Percentiles rank a stretch among this genome's conserved stretches.
Conservation (phyloP, 2,888 invertebrate genomes). For the Glomeris marginata region DNA sequence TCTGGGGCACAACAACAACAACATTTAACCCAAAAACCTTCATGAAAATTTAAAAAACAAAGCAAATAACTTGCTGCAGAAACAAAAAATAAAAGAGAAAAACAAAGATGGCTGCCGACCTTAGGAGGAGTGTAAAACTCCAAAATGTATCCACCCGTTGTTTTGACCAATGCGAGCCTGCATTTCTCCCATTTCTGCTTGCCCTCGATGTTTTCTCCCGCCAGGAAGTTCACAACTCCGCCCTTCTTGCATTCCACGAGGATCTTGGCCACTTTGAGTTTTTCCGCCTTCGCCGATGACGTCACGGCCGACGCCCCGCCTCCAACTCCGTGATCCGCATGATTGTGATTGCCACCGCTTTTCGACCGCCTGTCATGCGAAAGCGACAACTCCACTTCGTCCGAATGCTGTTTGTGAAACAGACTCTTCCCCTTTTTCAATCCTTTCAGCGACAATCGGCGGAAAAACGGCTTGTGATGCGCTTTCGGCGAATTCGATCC, state of each 20-base stretch:
- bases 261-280: constrained; percentile 77
- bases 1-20: neutral
- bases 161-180: constrained; percentile 75
- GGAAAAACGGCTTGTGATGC: constrained; percentile 49
- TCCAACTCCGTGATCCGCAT: constrained; percentile 2
- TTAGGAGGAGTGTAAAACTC: constrained; percentile 92
- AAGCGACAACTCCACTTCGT: constrained; percentile 52
- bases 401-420: constrained; percentile 80
- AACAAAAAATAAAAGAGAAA: neutral
- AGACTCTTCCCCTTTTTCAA: constrained; percentile 64
- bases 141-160: constrained; percentile 83
- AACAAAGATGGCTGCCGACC: constrained; percentile 30
- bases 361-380: constrained; percentile 21
- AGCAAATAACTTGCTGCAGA: neutral
- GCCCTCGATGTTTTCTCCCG: constrained; percentile 76
- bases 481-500: constrained; percentile 49
- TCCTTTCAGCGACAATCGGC: constrained; percentile 70
- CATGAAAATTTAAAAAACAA: neutral
- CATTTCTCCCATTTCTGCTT: constrained; percentile 91
- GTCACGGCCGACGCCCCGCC: neutral
- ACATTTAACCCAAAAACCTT: neutral
- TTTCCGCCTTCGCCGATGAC: constrained; percentile 30
- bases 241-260: constrained; percentile 88
- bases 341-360: constrained; percentile 32
- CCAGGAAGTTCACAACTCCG: constrained; percentile 80